Conservation (phyloP, 2,113 vertebrate species). For the Muntiacus reevesi region DNA sequence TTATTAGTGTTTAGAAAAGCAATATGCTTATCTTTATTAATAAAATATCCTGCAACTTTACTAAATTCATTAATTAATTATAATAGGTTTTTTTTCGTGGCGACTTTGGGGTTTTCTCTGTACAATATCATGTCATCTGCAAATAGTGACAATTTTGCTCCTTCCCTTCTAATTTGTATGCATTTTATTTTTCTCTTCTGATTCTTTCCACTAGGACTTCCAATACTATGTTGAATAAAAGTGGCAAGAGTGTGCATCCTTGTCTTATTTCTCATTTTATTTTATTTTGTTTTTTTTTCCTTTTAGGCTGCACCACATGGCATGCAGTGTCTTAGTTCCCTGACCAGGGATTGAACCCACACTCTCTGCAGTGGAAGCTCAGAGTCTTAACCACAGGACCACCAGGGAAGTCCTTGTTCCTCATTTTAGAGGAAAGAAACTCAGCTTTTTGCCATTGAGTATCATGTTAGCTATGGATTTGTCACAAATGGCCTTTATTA, state of each 20-base stretch:
- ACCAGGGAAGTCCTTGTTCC: neutral
- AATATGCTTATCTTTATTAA: neutral
- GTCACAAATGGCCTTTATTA: neutral
- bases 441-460: neutral
- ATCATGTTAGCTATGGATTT: neutral
- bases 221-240: neutral
- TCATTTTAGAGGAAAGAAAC: neutral
- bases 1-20: neutral
- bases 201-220: neutral
- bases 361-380: neutral
- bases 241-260: neutral
- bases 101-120: neutral
- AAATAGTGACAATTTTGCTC: neutral
- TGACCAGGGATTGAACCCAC: neutral
- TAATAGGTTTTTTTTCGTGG: neutral
- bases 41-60: neutral
- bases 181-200: neutral
- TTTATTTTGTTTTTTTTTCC: neutral
- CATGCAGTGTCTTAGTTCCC: neutral
- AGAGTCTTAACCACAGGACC: neutral
- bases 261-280: neutral
- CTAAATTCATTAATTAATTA: neutral
- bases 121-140: neutral
- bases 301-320: neutral
- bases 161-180: neutral